Base-by-base conservation (phyloP, 2,113 vertebrate genomes). In the Anguilla rostrata region DNA sequence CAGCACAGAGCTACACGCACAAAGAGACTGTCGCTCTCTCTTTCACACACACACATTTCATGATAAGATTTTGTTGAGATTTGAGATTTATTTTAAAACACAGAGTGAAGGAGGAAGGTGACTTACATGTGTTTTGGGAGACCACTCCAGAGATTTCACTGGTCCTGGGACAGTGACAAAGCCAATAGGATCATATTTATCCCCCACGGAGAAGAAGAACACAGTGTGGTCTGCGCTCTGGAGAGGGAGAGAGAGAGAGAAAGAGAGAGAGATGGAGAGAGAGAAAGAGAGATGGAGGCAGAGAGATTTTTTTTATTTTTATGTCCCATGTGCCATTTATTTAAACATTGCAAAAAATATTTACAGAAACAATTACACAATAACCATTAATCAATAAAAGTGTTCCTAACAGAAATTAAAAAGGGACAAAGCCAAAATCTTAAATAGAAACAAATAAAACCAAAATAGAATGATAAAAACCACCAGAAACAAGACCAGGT, bases 211-310 rank as follows among this genome's bases (percentile, higher is more conserved):
- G 92, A 99, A 99, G 92, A 99, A 98, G 93, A 99, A 99, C 85
- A 99, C 97, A 0, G 96, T 98, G 90, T 93, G 87, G 91, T 99
- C 98, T 87, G 91, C 91, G 92, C 98, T 98, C 98, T 99, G 92
- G 86, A 71, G n/a, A 89, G 63, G 41, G n/a, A 90, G 83, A 83
- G 12, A 81, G 29, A 81, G 39, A 66, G 26, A 40, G 0, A 56
- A 2, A 78, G 20, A 26, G 12, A 34, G 20, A 75, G 34, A 53
- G 39, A 78, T 1, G 20, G 84, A 83, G 26, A 88, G 39, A 86
- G 2, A 84, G 20, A 46, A 22, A 71, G 7, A 46, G 14, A 84
- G 43, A 46, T 46, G 4, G 34, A 34, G 34, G 1, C 34, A 34
- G 34, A 34, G 34, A 34, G 34, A 34, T 34, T 34, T 34, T 34